These are phyloP conservation scores for Ceratina japonica DNA, from an alignment of 1,140 invertebrate species.

Conservation along the genomic window DNA sequence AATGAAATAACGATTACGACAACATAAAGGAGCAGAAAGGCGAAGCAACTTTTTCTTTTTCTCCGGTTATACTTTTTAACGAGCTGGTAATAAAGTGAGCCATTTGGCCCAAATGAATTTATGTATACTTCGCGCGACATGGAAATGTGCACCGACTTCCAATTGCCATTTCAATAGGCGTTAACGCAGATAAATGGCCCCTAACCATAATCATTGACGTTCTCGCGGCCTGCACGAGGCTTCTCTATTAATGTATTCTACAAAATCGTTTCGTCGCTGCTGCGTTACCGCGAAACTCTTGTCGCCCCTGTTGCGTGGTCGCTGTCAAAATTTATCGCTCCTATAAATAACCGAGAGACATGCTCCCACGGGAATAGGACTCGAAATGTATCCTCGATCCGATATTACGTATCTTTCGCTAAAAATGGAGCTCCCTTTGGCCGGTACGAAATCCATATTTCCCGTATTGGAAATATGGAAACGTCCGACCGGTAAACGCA, in stretches of 20 bases:
- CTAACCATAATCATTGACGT: conserved; percentile 51
- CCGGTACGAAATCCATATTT: background rate
- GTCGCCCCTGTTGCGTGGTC: background rate
- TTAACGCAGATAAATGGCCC: conserved; percentile 67
- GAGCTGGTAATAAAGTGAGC: conserved; percentile 56
- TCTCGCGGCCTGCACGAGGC: conserved; percentile 34
- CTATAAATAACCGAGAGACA: background rate
- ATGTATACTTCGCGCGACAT: conserved; percentile 55
- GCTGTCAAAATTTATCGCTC: background rate
- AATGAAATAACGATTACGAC: conserved; percentile 27
- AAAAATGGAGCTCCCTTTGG: background rate
- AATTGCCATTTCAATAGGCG: conserved; percentile 63
- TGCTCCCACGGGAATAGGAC: background rate
- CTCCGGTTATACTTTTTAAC: conserved; percentile 40
- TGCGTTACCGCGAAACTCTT: background rate
- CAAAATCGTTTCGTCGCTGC: conserved; percentile 15
- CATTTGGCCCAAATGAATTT: conserved; percentile 65
- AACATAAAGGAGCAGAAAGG: background rate
- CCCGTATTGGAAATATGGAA: background rate
- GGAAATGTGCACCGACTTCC: conserved; percentile 49
- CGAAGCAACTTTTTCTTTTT: conserved; percentile 28
- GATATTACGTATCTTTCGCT: background rate
- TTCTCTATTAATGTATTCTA: conserved; percentile 41
- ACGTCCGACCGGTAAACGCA: conserved; percentile 28
- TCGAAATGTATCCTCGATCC: background rate